phyloP scores from a whole-genome alignment of 2,113 vertebrate species.

The Terrapene triunguis region DNA sequence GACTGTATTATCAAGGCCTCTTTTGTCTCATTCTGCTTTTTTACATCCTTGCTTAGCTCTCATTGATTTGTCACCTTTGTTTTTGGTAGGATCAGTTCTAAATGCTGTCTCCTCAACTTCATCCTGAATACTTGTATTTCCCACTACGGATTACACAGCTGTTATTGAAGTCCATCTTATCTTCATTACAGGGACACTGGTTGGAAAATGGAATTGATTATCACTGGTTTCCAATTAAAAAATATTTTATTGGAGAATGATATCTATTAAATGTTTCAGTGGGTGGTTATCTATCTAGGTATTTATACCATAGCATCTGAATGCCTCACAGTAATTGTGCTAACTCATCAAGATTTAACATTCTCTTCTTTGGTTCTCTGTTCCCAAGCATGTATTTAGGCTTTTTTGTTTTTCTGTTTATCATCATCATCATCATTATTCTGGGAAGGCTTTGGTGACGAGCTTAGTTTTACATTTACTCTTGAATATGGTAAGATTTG shows the following conservation, averaged over 20 bases:
- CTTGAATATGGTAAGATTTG: neutral
- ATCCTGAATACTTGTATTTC: neutral
- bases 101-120: neutral
- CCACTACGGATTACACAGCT: neutral
- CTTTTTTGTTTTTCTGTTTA: neutral
- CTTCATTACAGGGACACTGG: neutral
- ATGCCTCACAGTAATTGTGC: neutral
- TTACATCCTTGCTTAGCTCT: neutral
- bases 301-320: neutral
- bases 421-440: constrained; percentile 11
- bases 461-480: constrained; percentile 25
- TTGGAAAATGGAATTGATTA: neutral
- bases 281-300: neutral
- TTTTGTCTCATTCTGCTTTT: neutral
- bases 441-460: constrained; percentile 23
- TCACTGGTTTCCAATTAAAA: neutral
- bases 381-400: neutral
- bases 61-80: neutral
- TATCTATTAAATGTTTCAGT: neutral
- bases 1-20: neutral
- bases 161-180: neutral
- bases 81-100: neutral
- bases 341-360: neutral
- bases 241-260: neutral
- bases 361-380: constrained; percentile 9